phyloP scores from a whole-genome alignment of 2,113 vertebrate genomes.

The Delphinus delphis region DNA sequence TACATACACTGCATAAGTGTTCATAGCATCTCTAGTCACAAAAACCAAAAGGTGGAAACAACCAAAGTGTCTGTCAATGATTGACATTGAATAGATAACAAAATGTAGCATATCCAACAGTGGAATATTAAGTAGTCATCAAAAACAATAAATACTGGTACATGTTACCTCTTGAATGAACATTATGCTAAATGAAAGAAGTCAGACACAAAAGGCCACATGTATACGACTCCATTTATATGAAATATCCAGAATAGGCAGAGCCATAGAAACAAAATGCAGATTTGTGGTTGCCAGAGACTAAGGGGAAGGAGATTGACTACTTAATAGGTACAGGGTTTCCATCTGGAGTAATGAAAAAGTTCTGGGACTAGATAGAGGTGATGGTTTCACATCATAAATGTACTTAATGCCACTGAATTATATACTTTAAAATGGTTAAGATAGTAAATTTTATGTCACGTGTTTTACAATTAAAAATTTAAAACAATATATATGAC shows the following conservation, averaged over 20 bases:
- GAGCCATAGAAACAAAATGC: neutral
- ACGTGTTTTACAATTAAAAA: neutral
- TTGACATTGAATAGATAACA: neutral
- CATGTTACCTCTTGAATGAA: neutral
- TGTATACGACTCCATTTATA: neutral
- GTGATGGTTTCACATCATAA: neutral
- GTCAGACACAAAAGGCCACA: neutral
- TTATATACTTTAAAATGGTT: neutral
- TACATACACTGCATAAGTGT: neutral
- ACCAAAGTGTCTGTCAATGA: neutral
- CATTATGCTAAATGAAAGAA: neutral
- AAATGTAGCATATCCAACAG: neutral
- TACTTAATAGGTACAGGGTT: neutral
- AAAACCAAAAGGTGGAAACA: neutral
- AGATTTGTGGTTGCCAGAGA: neutral
- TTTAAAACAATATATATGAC: neutral
- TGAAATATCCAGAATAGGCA: slow-evolving; percentile 12
- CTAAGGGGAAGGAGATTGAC: neutral
- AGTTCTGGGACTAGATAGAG: neutral
- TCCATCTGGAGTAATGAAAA: neutral
- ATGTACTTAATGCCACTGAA: neutral
- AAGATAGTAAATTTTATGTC: neutral
- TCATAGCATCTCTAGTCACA: neutral
- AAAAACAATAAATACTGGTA: neutral
- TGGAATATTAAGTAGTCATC: neutral